These are phyloP conservation scores for Cardinalis cardinalis DNA, from an alignment of 2,113 vertebrate species.

Conservation along the genomic window DNA sequence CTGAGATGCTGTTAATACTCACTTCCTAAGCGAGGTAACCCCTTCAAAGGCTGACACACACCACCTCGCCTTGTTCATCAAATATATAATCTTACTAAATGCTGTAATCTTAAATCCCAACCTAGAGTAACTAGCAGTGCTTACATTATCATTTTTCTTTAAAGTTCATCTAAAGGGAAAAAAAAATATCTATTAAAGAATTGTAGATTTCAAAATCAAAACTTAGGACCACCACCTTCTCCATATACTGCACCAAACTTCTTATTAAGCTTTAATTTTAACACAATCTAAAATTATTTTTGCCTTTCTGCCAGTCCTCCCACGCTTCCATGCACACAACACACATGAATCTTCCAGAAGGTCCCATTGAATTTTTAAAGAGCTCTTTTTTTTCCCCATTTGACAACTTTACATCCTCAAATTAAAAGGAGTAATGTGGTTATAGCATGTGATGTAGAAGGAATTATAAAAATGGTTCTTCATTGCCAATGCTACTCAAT, in stretches of 20 bases:
- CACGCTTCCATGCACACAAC: neutral
- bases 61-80: slow-evolving; percentile 65
- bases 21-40: slow-evolving; percentile 56
- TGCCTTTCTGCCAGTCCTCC: slow-evolving; percentile 1
- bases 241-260: slow-evolving; percentile 18
- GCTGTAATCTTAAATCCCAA: slow-evolving; percentile 75
- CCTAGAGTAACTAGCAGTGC: slow-evolving; percentile 66
- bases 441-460: slow-evolving; percentile 24
- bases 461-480: slow-evolving; percentile 65
- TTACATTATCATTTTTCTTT: slow-evolving; percentile 70
- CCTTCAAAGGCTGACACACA: slow-evolving; percentile 50
- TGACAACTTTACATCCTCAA: slow-evolving; percentile 39
- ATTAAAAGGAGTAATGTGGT: slow-evolving; percentile 31
- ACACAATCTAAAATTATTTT: slow-evolving; percentile 33
- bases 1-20: slow-evolving; percentile 65
- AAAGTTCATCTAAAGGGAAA: slow-evolving; percentile 8
- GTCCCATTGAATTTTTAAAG: slow-evolving; percentile 30
- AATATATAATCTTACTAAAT: slow-evolving; percentile 73
- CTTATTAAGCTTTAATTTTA: slow-evolving; percentile 46
- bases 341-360: slow-evolving; percentile 37
- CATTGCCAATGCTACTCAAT: slow-evolving; percentile 36
- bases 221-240: slow-evolving; percentile 49
- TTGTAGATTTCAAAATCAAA: slow-evolving; percentile 31
- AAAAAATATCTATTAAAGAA: slow-evolving; percentile 20
- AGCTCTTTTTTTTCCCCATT: neutral